Evolutionary conservation across 2,113 vertebrate species (phyloP).

Genomic region (Aleadryas rufinucha): DNA sequence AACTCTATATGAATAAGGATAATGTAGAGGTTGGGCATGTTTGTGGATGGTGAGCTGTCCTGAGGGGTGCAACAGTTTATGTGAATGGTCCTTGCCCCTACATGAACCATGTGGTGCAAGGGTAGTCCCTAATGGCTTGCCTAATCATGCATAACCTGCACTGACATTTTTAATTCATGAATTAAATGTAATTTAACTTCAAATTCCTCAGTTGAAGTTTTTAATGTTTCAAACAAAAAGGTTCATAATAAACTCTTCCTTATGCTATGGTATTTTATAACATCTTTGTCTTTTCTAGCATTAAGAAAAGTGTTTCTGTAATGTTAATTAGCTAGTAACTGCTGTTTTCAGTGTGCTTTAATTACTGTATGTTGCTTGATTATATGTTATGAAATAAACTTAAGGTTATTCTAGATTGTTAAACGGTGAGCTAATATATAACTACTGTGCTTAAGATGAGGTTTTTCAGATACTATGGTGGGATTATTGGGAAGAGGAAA

Average conservation of each 20-base stretch:
- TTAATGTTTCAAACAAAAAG: neutral
- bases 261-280: neutral
- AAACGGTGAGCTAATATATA: constrained; percentile 41
- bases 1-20: neutral
- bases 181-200: neutral
- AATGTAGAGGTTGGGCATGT: neutral
- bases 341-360: constrained; percentile 75
- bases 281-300: constrained; percentile 78
- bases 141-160: neutral
- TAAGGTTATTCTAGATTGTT: constrained; percentile 73
- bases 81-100: neutral
- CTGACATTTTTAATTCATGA: neutral
- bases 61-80: neutral
- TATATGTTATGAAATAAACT: constrained; percentile 84
- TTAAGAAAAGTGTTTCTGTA: constrained; percentile 82
- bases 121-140: neutral
- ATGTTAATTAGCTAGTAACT: constrained; percentile 83
- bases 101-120: neutral
- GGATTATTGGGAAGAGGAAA: neutral
- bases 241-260: constrained; percentile 14
- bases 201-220: neutral
- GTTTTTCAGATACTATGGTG: neutral
- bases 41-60: neutral
- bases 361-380: constrained; percentile 82
- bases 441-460: constrained; percentile 37